Percentiles rank a stretch among this genome's conserved stretches.
These are phyloP conservation scores for Apantesis nais DNA, from an alignment of 2,888 invertebrate species.

Conservation along the genomic window DNA sequence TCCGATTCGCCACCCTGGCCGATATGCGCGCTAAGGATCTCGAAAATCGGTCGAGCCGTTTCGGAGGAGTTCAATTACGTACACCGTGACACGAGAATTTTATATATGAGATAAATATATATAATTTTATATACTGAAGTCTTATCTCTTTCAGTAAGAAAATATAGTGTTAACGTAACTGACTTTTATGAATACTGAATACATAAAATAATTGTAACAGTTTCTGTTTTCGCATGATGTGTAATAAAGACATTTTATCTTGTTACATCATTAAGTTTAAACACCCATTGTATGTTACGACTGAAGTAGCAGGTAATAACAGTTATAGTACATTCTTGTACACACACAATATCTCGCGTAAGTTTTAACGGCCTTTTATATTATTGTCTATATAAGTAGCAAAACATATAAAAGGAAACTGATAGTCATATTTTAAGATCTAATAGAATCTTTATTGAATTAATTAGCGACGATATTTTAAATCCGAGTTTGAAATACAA, in stretches of 20 bases:
- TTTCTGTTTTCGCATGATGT: background rate
- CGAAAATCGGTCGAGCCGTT: too few species aligned
- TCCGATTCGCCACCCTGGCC: too few species aligned
- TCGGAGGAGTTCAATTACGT: too few species aligned
- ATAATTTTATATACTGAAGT: too few species aligned
- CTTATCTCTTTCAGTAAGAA: too few species aligned
- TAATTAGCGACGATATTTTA: background rate
- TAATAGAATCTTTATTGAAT: too few species aligned
- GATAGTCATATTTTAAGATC: too few species aligned
- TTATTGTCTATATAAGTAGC: background rate
- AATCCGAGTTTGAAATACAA: background rate
- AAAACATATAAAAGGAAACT: background rate
- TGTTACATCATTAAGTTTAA: background rate
- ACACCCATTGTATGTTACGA: background rate
- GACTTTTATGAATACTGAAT: background rate
- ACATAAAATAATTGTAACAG: background rate
- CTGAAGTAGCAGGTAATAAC: background rate
- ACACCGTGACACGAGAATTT: too few species aligned
- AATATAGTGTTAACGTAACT: too few species aligned
- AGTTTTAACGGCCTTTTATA: background rate
- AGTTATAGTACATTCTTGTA: background rate
- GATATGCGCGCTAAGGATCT: too few species aligned
- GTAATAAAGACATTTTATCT: constrained; percentile 1
- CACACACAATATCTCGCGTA: background rate
- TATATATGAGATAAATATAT: too few species aligned